Evolutionary conservation across 2,797 vertebrate species (phyloP), one percentile per base, ranked within the genome.

Genomic region (Hypotaenidia philippensis): DNA sequence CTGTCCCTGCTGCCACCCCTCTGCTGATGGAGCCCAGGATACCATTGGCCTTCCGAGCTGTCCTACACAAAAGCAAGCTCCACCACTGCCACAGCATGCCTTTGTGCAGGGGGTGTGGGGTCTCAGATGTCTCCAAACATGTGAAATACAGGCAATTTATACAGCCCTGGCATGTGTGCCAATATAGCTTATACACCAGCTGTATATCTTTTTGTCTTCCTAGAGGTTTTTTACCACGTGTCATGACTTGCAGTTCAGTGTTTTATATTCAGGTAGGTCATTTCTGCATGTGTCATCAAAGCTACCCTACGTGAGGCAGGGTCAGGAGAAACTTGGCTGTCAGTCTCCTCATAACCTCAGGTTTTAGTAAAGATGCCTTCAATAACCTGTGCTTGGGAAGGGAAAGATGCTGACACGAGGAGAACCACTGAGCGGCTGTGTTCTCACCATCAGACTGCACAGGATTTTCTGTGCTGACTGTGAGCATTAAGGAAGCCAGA

Each of bases 181-280:
- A 0, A 0, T 0, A 26, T 3, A 36, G 9, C 20, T 32, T 13
- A 13, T 17, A 11, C 13, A 12, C 21, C 9, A 9, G 47, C 49
- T 45, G 40, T 10, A n/a, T 76, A 77, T 55, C 50, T 64, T 29
- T 49, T 65, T 61, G 53, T 6, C 26, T 53, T 83, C 53, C 41
- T 17, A 16, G 72, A 32, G 13, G 20, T 20, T 26, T 70, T 57
- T 70, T 32, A 27, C 40, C 0, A 0, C 21, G 45, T 0, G 0
- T 70, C 76, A 63, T 13, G 65, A 66, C 18, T 52, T 15, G 1
- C 34, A 70, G 1, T 21, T 68, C 65, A 16, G 32, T 49, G 5
- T 69, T 84, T 92, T 12, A 13, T 29, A 45, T 16, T 34, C 70
- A 82, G 70, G 40, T 44, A 53, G 44, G 49, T 40, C 11, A 29